These are phyloP conservation scores for Pollenia angustigena DNA, from an alignment of 2,888 invertebrate genomes.

Conservation along the genomic window DNA sequence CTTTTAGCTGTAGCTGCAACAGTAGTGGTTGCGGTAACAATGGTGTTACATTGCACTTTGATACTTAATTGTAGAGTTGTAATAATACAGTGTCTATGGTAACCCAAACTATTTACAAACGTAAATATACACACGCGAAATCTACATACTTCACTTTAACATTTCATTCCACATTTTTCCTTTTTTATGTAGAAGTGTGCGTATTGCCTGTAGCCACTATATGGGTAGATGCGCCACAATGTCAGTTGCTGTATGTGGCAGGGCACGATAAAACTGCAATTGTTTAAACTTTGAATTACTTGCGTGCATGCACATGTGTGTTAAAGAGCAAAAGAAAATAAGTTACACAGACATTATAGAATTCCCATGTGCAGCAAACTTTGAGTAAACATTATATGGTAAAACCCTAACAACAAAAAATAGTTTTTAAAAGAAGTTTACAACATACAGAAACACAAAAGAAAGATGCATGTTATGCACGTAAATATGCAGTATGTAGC, in stretches of 20 bases:
- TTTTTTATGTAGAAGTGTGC: background rate
- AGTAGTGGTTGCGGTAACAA: constrained; percentile 9
- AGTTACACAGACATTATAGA: constrained; percentile 13
- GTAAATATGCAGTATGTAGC: background rate
- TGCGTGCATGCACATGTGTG: background rate
- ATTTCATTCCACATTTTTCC: constrained; percentile 15
- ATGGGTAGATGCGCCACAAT: background rate
- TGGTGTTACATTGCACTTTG: constrained; percentile 36
- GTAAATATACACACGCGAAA: background rate
- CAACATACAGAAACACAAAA: constrained; percentile 21
- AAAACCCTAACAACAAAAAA: constrained; percentile 11
- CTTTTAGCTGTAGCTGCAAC: constrained; percentile 26
- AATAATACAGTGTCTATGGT: constrained; percentile 33
- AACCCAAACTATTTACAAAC: constrained; percentile 42
- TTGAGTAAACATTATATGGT: background rate
- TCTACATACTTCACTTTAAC: constrained; percentile 7
- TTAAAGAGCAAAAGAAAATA: background rate
- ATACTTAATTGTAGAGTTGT: constrained; percentile 44
- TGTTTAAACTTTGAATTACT: constrained; percentile 22
- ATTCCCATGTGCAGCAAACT: constrained; percentile 38
- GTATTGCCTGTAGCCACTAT: background rate
- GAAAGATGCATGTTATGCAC: background rate
- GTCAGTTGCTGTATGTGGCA: constrained; percentile 47
- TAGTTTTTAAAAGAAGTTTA: constrained; percentile 19
- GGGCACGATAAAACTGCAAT: constrained; percentile 60